Evolutionary conservation across 2,113 vertebrate species (phyloP).

Genomic region (Oryzias celebensis): DNA sequence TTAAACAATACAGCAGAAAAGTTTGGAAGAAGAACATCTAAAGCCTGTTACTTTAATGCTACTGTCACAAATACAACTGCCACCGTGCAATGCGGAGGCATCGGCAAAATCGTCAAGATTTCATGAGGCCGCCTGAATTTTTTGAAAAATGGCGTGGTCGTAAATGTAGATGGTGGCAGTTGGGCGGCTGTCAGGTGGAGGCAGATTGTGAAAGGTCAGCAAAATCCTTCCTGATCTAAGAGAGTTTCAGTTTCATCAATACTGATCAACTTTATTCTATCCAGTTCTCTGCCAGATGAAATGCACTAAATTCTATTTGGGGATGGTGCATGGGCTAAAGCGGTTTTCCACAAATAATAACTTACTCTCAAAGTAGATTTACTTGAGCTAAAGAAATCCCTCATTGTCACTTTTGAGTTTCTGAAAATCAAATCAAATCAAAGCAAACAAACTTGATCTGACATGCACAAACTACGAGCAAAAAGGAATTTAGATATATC

Average conservation of each 20-base stretch:
- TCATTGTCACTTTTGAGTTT: constrained; percentile 21
- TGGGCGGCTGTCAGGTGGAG: neutral
- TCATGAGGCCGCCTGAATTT: too few species aligned
- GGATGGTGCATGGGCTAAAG: constrained; percentile 47
- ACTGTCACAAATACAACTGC: too few species aligned
- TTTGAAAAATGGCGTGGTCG: too few species aligned
- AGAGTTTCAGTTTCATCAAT: constrained; percentile 55
- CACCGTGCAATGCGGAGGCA: too few species aligned
- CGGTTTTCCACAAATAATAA: constrained; percentile 43
- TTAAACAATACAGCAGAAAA: too few species aligned
- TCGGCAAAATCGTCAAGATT: too few species aligned
- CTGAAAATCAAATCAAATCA: constrained; percentile 29
- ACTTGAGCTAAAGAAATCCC: constrained; percentile 35
- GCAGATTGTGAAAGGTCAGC: constrained; percentile 12
- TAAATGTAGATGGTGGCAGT: too few species aligned
- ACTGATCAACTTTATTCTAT: constrained; percentile 67
- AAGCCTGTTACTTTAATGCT: too few species aligned
- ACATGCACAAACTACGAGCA: too few species aligned
- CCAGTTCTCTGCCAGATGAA: constrained; percentile 57
- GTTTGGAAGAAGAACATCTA: too few species aligned
- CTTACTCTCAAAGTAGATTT: constrained; percentile 58
- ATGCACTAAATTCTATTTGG: constrained; percentile 54
- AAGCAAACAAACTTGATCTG: too few species aligned
- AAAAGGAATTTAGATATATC: neutral
- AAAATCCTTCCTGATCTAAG: constrained; percentile 24